Evolutionary conservation across 2,113 vertebrate genomes (phyloP).

Genomic region (Elachura formosa): DNA sequence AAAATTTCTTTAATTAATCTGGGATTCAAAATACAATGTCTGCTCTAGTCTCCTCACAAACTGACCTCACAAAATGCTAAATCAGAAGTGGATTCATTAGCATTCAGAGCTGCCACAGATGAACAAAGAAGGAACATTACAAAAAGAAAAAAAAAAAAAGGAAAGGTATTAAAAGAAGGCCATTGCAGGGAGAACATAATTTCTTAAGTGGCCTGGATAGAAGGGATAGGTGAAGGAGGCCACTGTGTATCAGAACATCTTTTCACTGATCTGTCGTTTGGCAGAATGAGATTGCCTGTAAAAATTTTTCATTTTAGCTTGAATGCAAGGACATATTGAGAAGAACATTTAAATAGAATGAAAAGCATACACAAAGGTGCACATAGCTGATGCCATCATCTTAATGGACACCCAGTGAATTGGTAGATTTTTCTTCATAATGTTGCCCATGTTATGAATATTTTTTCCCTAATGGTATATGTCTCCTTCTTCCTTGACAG

Average conservation of each 20-base stretch:
- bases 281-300: background rate
- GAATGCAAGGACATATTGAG: background rate
- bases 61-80: constrained; percentile 35
- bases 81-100: constrained; percentile 44
- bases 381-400: background rate
- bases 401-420: background rate
- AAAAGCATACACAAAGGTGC: background rate
- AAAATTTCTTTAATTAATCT: constrained; percentile 14
- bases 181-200: constrained; percentile 24
- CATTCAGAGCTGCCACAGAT: background rate
- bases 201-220: constrained; percentile 38
- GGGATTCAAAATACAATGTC: background rate
- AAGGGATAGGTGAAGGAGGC: constrained; percentile 3
- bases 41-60: background rate
- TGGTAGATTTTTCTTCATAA: background rate
- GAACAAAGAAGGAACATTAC: constrained; percentile 13
- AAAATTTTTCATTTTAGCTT: background rate
- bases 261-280: background rate
- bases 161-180: constrained; percentile 23
- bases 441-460: background rate
- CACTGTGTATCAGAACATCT: background rate
- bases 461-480: background rate
- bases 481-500: background rate
- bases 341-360: background rate
- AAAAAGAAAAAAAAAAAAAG: constrained; percentile 50